Evolutionary conservation across 2,113 vertebrate genomes (phyloP), one percentile per base, ranked within the genome.

Genomic region (Mus pahari): DNA sequence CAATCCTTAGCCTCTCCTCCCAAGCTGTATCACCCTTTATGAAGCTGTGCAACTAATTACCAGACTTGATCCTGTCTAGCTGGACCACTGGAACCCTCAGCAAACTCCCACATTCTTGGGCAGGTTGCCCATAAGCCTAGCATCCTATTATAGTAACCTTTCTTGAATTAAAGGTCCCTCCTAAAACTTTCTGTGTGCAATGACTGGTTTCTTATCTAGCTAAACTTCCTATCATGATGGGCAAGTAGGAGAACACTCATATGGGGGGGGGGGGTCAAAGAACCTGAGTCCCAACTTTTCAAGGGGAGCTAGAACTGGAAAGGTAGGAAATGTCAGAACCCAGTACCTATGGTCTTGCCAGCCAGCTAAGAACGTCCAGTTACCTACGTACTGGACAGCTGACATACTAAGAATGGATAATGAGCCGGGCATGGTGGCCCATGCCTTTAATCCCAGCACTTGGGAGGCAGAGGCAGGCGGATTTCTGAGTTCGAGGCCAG

Each of bases 301-400:
- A 89, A 89, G 66, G 53, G 55, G 86, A 70, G 70, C 28, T 75
- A 74, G 71, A 89, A 58, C 31, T n/a, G 24, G 58, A 89, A 42
- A 60, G n/a, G 48, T 7, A 91, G 36, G 45, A 68, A 87, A 58
- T 1, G 36, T 42, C 20, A 45, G 48, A 88, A 70, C 53, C 9
- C 3, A 71, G 20, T 8, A 58, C 88, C 60, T 82, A 24, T 1
- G 5, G 22, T 48, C 22, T 31, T 86, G 33, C 16, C 42, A 71
- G 71, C 33, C 64, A 62, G 31, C 70, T 83, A 84, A 96, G 86
- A 95, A 92, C 16, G 81, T 79, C 28, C 48, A 86, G 26, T 31
- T 75, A 88, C 24, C 50, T 86, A 81, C n/a, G 7, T 91, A 86
- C 82, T 94, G 68, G 31, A 68, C 19, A 96, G 58, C 3, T 74